phyloP scores from a whole-genome alignment of 2,113 vertebrate species.

The Rattus rattus region DNA sequence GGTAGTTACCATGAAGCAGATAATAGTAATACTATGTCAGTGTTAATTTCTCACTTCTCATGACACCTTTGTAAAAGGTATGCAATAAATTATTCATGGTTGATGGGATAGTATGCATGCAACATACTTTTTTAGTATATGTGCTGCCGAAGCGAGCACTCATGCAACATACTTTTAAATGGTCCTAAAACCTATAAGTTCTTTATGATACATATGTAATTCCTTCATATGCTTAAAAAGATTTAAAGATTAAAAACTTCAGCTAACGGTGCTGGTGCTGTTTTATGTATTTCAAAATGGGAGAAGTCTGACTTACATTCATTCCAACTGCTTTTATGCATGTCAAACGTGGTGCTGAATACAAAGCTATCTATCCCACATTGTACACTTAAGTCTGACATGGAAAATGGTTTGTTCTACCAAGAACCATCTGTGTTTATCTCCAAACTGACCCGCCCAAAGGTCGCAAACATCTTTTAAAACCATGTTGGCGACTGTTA shows the following conservation, averaged over 20 bases:
- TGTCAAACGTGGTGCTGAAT: constrained; percentile 58
- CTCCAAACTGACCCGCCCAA: constrained; percentile 73
- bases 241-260: constrained; percentile 9
- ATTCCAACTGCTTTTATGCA: constrained; percentile 58
- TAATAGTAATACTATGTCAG: not conserved
- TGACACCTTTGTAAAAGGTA: constrained; percentile 14
- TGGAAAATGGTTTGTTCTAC: constrained; percentile 73
- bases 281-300: constrained; percentile 24
- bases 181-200: not conserved
- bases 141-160: no score
- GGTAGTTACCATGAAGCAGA: not conserved
- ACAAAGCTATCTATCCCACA: constrained; percentile 60
- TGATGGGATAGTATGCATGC: not conserved
- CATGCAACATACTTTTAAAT: constrained; percentile 14
- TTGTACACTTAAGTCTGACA: constrained; percentile 60
- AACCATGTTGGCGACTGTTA: constrained; percentile 76
- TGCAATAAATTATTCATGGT: not conserved
- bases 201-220: not conserved
- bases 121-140: constrained; percentile 21
- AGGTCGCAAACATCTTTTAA: constrained; percentile 77
- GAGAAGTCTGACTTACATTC: constrained; percentile 51
- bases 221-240: constrained; percentile 45
- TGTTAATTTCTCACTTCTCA: constrained; percentile 47
- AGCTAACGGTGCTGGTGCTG: not conserved
- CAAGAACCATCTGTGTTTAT: constrained; percentile 79